phyloP scores from a whole-genome alignment of 2,113 vertebrate species.

The Takifugu bimaculatus region DNA sequence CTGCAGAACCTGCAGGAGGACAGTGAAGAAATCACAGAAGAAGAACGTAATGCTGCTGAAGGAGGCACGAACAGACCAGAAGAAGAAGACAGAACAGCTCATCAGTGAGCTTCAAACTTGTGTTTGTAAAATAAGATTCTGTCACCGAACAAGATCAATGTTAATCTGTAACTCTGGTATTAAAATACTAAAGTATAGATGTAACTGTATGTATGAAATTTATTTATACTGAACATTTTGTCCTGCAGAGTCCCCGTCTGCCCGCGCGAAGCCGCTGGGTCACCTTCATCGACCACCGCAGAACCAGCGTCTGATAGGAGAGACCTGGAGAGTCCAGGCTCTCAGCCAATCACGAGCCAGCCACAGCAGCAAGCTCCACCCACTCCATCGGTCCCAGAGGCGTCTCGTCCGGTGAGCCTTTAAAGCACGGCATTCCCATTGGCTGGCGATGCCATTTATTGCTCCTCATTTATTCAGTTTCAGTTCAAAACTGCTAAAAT shows the following conservation, averaged over 20 bases:
- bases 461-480: too few relatives aligned
- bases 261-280: not conserved
- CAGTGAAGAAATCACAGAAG: conserved; percentile 39
- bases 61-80: conserved; percentile 3
- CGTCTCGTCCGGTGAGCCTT: conserved; percentile 39
- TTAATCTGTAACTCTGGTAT: too few relatives aligned
- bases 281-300: conserved; percentile 15
- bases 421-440: not conserved
- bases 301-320: conserved; percentile 25
- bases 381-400: not conserved
- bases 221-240: too few relatives aligned
- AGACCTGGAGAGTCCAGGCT: conserved; percentile 27
- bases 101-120: conserved; percentile 30
- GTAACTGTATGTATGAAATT: too few relatives aligned
- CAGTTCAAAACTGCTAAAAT: too few relatives aligned
- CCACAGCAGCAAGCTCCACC: conserved; percentile 10
- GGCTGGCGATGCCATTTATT: not conserved
- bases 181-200: too few relatives aligned
- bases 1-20: conserved; percentile 50
- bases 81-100: not conserved
- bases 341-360: conserved; percentile 20
- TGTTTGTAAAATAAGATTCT: not conserved
- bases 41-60: not conserved
- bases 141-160: too few relatives aligned
- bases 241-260: conserved; percentile 18